phyloP scores from a whole-genome alignment of 2,113 vertebrate genomes.

The Chitala chitala region DNA sequence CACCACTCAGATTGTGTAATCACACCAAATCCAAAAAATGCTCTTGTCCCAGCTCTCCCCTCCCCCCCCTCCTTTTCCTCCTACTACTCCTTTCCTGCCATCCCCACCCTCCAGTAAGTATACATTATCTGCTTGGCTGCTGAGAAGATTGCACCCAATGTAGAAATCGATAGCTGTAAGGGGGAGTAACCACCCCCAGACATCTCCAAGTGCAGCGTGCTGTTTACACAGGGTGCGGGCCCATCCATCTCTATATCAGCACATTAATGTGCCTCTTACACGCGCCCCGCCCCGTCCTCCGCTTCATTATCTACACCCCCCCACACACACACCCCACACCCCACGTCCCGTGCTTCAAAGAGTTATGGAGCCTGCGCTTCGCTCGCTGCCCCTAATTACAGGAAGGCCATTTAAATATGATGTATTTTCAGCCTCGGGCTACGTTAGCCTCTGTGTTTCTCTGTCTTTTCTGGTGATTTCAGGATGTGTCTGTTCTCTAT shows the following conservation, averaged over 20 bases:
- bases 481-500: constrained; percentile 39
- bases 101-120: constrained; percentile 21
- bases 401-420: constrained; percentile 51
- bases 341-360: constrained; percentile 17
- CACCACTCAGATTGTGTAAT: not conserved
- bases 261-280: constrained; percentile 23
- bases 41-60: not conserved
- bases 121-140: constrained; percentile 42
- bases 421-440: constrained; percentile 41
- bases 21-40: not conserved
- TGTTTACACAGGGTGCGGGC: constrained; percentile 29
- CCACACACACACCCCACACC: not conserved
- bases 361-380: constrained; percentile 5
- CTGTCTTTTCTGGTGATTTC: constrained; percentile 37
- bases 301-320: constrained; percentile 23
- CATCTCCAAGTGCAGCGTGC: constrained; percentile 34
- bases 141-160: constrained; percentile 39
- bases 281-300: constrained; percentile 21
- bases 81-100: not conserved
- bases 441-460: constrained; percentile 34
- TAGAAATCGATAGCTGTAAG: constrained; percentile 55
- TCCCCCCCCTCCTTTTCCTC: not conserved
- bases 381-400: constrained; percentile 38
- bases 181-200: constrained; percentile 43
- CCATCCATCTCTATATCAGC: constrained; percentile 39